Evolutionary conservation across 2,888 invertebrate genomes (phyloP).

Genomic region (Epicampocera succincta): DNA sequence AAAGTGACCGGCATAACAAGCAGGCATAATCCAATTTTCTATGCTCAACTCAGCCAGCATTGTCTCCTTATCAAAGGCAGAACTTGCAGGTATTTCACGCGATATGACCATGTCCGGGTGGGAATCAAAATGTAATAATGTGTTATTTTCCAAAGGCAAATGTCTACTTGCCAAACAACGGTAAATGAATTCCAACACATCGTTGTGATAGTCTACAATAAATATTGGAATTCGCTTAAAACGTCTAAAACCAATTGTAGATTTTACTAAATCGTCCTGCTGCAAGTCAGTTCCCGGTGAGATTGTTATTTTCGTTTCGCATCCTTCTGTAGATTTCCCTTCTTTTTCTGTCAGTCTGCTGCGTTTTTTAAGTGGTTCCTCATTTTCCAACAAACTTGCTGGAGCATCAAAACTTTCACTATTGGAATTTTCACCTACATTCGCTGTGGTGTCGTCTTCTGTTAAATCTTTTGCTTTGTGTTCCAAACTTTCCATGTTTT

Average conservation of each 20-base stretch:
- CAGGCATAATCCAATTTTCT: constrained; percentile 96
- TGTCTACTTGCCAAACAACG: constrained; percentile 90
- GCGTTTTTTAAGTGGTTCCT: constrained; percentile 53
- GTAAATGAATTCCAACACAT: constrained; percentile 89
- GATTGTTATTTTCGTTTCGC: constrained; percentile 4
- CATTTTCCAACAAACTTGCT: constrained; percentile 37
- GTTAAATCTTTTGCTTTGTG: constrained; percentile 27
- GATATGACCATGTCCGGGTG: constrained; percentile 96
- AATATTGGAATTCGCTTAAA: constrained; percentile 86
- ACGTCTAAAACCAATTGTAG: constrained; percentile 44
- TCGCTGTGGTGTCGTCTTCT: not conserved
- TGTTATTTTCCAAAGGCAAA: constrained; percentile 88
- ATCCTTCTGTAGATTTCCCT: not conserved
- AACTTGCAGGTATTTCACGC: constrained; percentile 87
- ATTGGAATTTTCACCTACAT: constrained; percentile 8
- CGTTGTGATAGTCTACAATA: constrained; percentile 91
- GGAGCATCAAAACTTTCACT: constrained; percentile 56
- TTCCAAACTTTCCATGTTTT: constrained; percentile 39
- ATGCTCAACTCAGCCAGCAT: constrained; percentile 90
- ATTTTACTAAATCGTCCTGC: constrained; percentile 31
- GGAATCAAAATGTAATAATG: constrained; percentile 93
- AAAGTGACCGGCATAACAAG: constrained; percentile 91
- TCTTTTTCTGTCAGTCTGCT: constrained; percentile 14
- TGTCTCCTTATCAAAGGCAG: constrained; percentile 87
- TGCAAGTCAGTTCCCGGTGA: constrained; percentile 25